Evolutionary conservation across 2,888 invertebrate species (phyloP).

Genomic region (Drosophila melanosoma): DNA sequence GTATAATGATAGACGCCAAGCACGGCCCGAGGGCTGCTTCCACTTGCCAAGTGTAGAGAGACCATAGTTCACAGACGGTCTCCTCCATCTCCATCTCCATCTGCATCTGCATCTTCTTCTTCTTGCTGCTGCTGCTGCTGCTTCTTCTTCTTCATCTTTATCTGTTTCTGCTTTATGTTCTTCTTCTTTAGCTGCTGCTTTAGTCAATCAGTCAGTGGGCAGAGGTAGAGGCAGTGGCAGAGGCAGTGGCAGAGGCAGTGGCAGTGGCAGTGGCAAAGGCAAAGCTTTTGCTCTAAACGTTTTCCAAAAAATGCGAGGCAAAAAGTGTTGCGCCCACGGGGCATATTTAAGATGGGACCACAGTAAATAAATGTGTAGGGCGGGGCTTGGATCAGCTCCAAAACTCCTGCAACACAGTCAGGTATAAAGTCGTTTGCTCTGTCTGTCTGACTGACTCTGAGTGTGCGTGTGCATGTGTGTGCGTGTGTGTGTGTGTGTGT

Average conservation of each 20-base stretch:
- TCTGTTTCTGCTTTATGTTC: neutral
- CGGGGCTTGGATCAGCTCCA: slow-evolving; percentile 45
- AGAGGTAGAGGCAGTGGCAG: slow-evolving; percentile 4
- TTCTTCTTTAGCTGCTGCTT: slow-evolving; percentile 7
- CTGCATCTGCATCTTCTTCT: neutral
- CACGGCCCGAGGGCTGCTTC: slow-evolving; percentile 65
- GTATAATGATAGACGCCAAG: slow-evolving; percentile 84
- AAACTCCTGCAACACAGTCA: slow-evolving; percentile 26
- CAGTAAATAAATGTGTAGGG: slow-evolving; percentile 38
- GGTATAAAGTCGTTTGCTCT: slow-evolving; percentile 33
- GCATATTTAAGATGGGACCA: slow-evolving; percentile 56
- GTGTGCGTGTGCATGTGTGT: slow-evolving; percentile 4
- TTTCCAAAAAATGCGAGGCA: slow-evolving; percentile 15
- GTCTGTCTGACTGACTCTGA: neutral
- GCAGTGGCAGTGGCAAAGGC: neutral
- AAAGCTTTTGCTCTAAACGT: slow-evolving; percentile 10
- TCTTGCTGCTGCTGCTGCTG: neutral
- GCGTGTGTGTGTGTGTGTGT: slow-evolving; percentile 47
- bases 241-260: slow-evolving; percentile 13
- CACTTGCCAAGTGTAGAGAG: slow-evolving; percentile 20
- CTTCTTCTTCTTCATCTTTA: neutral
- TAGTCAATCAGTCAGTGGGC: slow-evolving; percentile 77
- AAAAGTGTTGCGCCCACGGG: slow-evolving; percentile 50
- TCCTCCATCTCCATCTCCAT: neutral
- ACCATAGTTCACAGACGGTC: slow-evolving; percentile 46